Evolutionary conservation across 2,888 invertebrate species (phyloP).

Genomic region (Sussaba pulchella): DNA sequence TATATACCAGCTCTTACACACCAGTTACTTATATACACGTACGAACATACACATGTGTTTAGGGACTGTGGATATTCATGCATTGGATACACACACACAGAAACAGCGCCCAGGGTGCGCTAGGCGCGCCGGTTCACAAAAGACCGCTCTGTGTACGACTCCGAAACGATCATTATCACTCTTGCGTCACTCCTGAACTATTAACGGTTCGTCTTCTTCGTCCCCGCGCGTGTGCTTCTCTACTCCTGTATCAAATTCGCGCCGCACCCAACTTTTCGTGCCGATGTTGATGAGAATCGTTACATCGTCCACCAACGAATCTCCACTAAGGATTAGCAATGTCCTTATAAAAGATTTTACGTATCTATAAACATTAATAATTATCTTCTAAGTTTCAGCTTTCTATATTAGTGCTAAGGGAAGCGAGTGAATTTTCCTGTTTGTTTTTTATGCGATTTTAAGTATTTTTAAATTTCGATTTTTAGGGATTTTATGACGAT

Average conservation of each 20-base stretch:
- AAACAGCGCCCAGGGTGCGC: slow-evolving; percentile 36
- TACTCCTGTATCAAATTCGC: slow-evolving; percentile 57
- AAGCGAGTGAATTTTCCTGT: too few relatives aligned
- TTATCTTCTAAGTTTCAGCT: too few relatives aligned
- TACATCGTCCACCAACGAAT: slow-evolving; percentile 28
- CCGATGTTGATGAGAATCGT: slow-evolving; percentile 5
- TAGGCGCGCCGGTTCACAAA: slow-evolving; percentile 55
- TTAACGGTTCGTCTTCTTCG: slow-evolving; percentile 46
- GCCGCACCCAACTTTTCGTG: background rate
- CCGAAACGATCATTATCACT: slow-evolving; percentile 63
- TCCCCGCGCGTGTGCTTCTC: slow-evolving; percentile 9
- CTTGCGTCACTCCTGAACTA: slow-evolving; percentile 63
- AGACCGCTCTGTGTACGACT: slow-evolving; percentile 56
- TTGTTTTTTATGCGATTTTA: too few relatives aligned
- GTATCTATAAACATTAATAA: too few relatives aligned
- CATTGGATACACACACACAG: background rate
- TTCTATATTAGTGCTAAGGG: too few relatives aligned
- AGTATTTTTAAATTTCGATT: too few relatives aligned
- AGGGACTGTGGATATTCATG: too few relatives aligned
- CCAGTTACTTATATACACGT: slow-evolving; percentile 13
- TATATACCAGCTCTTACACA: slow-evolving; percentile 35
- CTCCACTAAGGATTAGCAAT: background rate
- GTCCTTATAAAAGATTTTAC: too few relatives aligned
- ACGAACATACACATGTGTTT: background rate
- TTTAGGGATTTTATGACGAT: too few relatives aligned